A percentile compares a stretch with the other conserved stretches of the same genome.
Evolutionary conservation across 2,888 invertebrate species (phyloP).

Genomic region (Mythimna vitellina): DNA sequence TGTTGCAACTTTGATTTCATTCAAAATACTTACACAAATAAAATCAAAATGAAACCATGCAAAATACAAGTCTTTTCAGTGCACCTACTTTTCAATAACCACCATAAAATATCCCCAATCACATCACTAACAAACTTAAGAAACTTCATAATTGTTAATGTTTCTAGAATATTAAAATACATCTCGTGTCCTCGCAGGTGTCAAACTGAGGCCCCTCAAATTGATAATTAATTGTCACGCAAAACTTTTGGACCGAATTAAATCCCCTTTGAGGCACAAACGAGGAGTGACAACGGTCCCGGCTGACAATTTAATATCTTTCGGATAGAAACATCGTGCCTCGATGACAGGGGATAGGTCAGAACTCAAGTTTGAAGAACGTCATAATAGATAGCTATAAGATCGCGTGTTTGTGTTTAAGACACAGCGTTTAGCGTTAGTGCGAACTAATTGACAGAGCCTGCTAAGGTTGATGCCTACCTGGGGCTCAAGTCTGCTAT

Average conservation of each 20-base stretch:
- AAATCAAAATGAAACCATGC: background rate
- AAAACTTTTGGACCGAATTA: slow-evolving; percentile 88
- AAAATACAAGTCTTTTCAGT: too few relatives aligned
- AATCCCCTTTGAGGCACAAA: slow-evolving; percentile 84
- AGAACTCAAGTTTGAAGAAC: slow-evolving; percentile 60
- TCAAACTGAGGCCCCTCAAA: slow-evolving; percentile 82
- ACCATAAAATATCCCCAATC: slow-evolving; percentile 10
- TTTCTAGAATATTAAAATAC: slow-evolving; percentile 62
- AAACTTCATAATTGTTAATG: slow-evolving; percentile 62
- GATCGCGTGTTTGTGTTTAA: slow-evolving; percentile 9
- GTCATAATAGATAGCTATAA: slow-evolving; percentile 45
- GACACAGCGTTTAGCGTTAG: background rate
- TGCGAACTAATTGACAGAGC: too few relatives aligned
- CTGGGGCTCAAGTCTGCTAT: too few relatives aligned
- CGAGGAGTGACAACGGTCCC: slow-evolving; percentile 82
- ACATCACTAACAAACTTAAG: slow-evolving; percentile 35
- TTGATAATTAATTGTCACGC: slow-evolving; percentile 89
- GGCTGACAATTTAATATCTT: slow-evolving; percentile 89
- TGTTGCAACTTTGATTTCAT: background rate
- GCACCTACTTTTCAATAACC: background rate
- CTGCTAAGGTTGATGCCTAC: too few relatives aligned
- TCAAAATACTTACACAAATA: background rate
- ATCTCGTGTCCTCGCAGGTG: slow-evolving; percentile 76
- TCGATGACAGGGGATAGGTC: slow-evolving; percentile 60
- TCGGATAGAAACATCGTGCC: slow-evolving; percentile 80